Conservation (phyloP, 2,888 invertebrate species). For the Halictus ligatus region DNA sequence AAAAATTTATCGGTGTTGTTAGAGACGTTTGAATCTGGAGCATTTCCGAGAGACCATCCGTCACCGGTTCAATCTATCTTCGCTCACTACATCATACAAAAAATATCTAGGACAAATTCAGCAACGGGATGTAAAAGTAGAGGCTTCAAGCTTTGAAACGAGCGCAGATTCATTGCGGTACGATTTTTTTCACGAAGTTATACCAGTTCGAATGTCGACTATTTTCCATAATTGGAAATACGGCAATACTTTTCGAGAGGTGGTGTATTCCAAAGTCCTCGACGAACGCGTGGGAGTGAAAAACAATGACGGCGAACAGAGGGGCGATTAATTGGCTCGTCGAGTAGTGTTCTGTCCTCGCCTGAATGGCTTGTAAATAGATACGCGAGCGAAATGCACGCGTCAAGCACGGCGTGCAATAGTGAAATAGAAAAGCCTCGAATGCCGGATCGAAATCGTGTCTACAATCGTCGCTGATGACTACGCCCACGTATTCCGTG, state of each 20-base stretch:
- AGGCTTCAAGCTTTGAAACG: too few relatives aligned
- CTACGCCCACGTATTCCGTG: neutral
- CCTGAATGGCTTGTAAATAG: neutral
- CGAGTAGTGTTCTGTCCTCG: conserved; percentile 3
- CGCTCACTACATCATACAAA: too few relatives aligned
- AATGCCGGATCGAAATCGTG: neutral
- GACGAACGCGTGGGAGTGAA: conserved; percentile 19
- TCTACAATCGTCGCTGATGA: conserved; percentile 4
- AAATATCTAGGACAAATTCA: too few relatives aligned
- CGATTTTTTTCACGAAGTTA: neutral
- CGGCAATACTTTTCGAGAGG: neutral
- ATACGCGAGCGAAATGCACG: conserved; percentile 1
- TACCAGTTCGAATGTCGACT: neutral
- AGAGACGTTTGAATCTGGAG: too few relatives aligned
- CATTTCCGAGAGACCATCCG: too few relatives aligned
- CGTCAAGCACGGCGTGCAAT: neutral
- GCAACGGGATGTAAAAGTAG: too few relatives aligned
- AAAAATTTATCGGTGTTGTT: too few relatives aligned
- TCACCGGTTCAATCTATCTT: too few relatives aligned
- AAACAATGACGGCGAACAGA: conserved; percentile 26
- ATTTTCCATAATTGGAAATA: neutral
- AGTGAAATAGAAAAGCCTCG: neutral
- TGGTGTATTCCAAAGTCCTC: conserved; percentile 12
- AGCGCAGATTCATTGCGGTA: neutral
- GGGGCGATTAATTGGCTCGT: conserved; percentile 43